Evolutionary conservation across 2,797 vertebrate species (phyloP).

Genomic region (Caiman crocodilus): DNA sequence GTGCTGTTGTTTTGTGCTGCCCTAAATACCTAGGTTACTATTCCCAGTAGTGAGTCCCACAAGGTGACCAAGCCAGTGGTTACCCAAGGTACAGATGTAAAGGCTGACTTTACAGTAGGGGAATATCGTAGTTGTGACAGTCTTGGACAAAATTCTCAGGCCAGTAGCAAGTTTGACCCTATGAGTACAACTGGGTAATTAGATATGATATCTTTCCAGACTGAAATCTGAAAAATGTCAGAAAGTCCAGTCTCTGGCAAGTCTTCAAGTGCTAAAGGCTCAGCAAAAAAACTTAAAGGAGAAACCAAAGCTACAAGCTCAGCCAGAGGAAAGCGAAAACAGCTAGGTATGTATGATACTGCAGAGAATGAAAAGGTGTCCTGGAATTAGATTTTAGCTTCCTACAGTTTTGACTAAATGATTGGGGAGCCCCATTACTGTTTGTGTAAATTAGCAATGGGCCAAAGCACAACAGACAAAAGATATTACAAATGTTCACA

Average conservation of each 20-base stretch:
- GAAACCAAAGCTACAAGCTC: slow-evolving; percentile 22
- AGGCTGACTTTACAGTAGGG: too few relatives aligned
- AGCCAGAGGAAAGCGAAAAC: slow-evolving; percentile 47
- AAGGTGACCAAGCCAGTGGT: too few relatives aligned
- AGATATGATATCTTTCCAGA: slow-evolving; percentile 39
- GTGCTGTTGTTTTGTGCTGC: too few relatives aligned
- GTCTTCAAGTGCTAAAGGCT: neutral
- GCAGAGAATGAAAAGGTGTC: neutral
- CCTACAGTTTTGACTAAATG: neutral
- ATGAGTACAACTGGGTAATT: slow-evolving; percentile 6
- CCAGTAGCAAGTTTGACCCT: neutral
- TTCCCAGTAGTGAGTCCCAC: too few relatives aligned
- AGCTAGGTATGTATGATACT: slow-evolving; percentile 59
- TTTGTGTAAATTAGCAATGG: neutral
- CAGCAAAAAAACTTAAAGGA: slow-evolving; percentile 48
- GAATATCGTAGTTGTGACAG: neutral
- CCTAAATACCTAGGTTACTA: too few relatives aligned
- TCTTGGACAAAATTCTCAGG: neutral
- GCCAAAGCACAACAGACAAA: neutral
- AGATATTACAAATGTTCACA: neutral
- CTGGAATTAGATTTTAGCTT: neutral
- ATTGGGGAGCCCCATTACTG: neutral
- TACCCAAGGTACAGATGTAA: too few relatives aligned
- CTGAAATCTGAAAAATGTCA: slow-evolving; percentile 67
- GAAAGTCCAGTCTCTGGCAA: neutral